These are phyloP conservation scores for Andrena chrysosceles DNA, from an alignment of 2,888 invertebrate genomes.

Conservation along the genomic window DNA sequence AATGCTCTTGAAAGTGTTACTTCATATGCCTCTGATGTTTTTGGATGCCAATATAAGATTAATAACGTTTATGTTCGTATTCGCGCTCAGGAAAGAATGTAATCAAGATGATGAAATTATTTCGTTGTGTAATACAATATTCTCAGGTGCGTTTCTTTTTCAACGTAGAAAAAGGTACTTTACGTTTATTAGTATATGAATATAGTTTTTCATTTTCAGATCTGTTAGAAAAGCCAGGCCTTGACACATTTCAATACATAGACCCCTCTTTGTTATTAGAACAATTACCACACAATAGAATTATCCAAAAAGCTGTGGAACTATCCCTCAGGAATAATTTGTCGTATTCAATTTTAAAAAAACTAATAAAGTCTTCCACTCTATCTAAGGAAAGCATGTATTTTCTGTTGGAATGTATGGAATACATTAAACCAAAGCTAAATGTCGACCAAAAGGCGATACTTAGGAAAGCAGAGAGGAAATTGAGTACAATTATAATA, in stretches of 20 bases:
- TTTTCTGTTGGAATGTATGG: slow-evolving; percentile 74
- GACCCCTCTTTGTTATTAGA: slow-evolving; percentile 65
- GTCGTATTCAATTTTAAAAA: slow-evolving; percentile 64
- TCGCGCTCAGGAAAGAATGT: slow-evolving; percentile 72
- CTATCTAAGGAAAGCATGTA: slow-evolving; percentile 37
- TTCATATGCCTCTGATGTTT: slow-evolving; percentile 71
- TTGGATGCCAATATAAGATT: slow-evolving; percentile 66
- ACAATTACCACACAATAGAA: slow-evolving; percentile 63
- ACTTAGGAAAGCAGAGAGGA: slow-evolving; percentile 73
- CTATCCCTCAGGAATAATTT: slow-evolving; percentile 68
- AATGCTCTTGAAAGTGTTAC: slow-evolving; percentile 64
- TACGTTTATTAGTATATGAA: slow-evolving; percentile 1
- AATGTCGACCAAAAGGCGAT: slow-evolving; percentile 65
- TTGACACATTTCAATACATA: slow-evolving; percentile 73
- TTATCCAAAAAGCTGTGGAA: slow-evolving; percentile 70
- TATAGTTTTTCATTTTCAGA: slow-evolving; percentile 66
- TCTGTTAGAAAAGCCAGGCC: slow-evolving; percentile 68
- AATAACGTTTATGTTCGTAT: slow-evolving; percentile 73
- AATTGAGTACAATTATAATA: slow-evolving; percentile 71
- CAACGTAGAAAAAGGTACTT: background rate
- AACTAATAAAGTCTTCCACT: slow-evolving; percentile 52
- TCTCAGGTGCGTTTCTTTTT: slow-evolving; percentile 69
- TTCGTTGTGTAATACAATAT: slow-evolving; percentile 65
- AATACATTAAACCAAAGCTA: slow-evolving; percentile 72
- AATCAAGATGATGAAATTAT: slow-evolving; percentile 41